phyloP scores from a whole-genome alignment of 23 tunicate genomes.

The Halocynthia roretzi region DNA sequence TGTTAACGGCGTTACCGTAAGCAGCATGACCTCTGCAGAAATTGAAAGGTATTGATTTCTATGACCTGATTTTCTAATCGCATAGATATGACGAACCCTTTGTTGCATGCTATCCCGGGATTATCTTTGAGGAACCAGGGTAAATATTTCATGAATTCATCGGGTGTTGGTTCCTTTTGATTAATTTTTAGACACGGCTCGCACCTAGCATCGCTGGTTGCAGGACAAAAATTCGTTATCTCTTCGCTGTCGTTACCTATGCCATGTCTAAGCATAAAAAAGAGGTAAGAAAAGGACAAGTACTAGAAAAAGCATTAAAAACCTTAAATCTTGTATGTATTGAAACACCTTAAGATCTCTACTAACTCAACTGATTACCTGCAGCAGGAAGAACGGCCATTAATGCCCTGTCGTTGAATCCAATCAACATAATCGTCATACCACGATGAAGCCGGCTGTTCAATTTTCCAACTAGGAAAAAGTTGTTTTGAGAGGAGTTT shows the following conservation, averaged over 20 bases:
- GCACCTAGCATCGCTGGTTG: conserved; percentile 21
- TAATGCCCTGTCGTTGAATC: conserved; percentile 42
- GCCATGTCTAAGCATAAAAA: background rate
- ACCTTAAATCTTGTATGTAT: no score
- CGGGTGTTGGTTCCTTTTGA: conserved; percentile 22
- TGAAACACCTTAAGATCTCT: background rate
- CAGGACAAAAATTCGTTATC: conserved; percentile 67
- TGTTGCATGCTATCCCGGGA: conserved; percentile 76
- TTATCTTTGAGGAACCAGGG: conserved; percentile 90
- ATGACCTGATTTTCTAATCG: background rate
- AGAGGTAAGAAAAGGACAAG: background rate
- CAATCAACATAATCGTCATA: conserved; percentile 97
- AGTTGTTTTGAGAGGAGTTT: background rate
- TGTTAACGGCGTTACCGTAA: conserved; percentile 82
- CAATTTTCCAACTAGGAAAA: conserved; percentile 76
- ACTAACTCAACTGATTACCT: conserved; percentile 8
- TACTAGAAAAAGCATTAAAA: no score
- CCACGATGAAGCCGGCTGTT: conserved; percentile 94
- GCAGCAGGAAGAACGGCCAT: conserved; percentile 59
- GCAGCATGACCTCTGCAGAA: conserved; percentile 90
- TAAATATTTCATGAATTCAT: conserved; percentile 71
- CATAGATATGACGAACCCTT: conserved; percentile 45
- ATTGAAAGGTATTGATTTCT: background rate
- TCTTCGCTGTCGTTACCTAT: background rate
- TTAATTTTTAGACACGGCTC: conserved; percentile 26